phyloP scores from a whole-genome alignment of 2,888 invertebrate species.

The Aquatica leii region DNA sequence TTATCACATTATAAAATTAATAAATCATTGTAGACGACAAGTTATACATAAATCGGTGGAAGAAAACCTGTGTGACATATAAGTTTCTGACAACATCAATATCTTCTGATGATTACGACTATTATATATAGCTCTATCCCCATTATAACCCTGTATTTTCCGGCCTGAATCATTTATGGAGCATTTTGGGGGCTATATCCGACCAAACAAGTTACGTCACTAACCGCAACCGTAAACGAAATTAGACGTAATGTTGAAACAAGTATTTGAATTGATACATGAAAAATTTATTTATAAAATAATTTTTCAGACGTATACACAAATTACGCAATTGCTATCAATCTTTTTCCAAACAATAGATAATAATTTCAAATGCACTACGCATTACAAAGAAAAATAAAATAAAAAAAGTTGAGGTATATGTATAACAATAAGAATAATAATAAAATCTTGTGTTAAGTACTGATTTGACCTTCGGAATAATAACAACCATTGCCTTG shows the following conservation, averaged over 20 bases:
- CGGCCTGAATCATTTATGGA: conserved; percentile 35
- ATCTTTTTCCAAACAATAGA: no score
- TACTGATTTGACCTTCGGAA: no score
- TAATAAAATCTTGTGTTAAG: no score
- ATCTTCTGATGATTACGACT: conserved; percentile 34
- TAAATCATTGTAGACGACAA: not conserved
- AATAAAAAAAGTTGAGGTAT: no score
- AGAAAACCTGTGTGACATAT: conserved; percentile 22
- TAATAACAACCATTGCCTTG: no score
- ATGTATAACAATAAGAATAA: no score
- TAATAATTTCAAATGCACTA: no score
- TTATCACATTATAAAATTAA: not conserved
- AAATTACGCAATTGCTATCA: no score
- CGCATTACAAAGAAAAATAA: no score
- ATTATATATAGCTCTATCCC: conserved; percentile 31
- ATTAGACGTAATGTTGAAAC: conserved; percentile 1
- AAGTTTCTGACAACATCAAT: conserved; percentile 32
- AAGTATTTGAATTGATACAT: no score
- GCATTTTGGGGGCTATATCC: conserved; percentile 29
- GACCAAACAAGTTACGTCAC: conserved; percentile 26
- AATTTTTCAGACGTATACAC: no score
- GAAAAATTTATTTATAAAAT: no score
- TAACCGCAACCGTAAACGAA: conserved; percentile 16
- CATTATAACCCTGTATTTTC: conserved; percentile 35
- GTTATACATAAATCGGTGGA: conserved; percentile 6